phyloP scores from a whole-genome alignment of 2,113 vertebrate genomes.

The Leuciscus idus region DNA sequence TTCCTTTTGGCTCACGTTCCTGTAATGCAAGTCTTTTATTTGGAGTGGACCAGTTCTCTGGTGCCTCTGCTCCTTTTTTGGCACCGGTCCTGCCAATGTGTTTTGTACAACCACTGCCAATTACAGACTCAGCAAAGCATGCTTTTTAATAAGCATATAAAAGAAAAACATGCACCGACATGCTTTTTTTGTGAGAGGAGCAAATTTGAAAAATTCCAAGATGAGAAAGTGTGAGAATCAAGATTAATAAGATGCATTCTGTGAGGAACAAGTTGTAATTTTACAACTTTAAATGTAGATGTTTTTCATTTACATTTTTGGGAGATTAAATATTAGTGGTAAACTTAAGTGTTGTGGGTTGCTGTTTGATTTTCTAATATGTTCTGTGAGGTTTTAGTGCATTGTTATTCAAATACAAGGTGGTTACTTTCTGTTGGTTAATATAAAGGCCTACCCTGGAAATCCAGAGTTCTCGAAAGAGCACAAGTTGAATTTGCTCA shows the following conservation, averaged over 20 bases:
- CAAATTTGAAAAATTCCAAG: constrained; percentile 19
- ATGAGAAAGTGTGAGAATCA: background rate
- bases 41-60: background rate
- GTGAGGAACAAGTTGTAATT: background rate
- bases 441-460: too few relatives aligned
- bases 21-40: constrained; percentile 11
- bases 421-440: too few relatives aligned
- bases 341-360: background rate
- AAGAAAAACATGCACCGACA: constrained; percentile 16
- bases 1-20: constrained; percentile 9
- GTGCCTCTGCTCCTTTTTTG: constrained; percentile 2
- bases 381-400: background rate
- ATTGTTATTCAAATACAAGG: background rate
- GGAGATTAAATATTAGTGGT: background rate
- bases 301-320: background rate
- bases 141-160: constrained; percentile 38
- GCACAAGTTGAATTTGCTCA: too few relatives aligned
- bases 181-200: background rate
- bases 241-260: constrained; percentile 2
- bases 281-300: background rate
- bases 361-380: background rate
- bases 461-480: too few relatives aligned
- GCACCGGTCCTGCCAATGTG: background rate
- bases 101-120: constrained; percentile 6
- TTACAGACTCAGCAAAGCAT: constrained; percentile 32